Percentiles rank a stretch among this genome's conserved stretches.
Evolutionary conservation across 2,113 vertebrate species (phyloP).

Genomic region (Gymnogyps californianus): DNA sequence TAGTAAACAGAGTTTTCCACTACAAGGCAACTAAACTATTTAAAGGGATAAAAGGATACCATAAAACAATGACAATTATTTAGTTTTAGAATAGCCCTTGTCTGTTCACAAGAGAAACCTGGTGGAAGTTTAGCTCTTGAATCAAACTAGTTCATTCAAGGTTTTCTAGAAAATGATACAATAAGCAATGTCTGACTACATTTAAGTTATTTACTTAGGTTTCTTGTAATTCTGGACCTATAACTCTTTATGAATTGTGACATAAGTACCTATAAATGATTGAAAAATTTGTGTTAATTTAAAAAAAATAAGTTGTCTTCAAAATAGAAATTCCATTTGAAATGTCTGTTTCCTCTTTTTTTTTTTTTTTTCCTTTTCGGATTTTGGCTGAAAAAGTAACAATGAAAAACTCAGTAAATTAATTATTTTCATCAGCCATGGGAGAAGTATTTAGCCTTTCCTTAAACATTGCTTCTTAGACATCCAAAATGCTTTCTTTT

Average conservation of each 20-base stretch:
- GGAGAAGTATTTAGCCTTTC: background rate
- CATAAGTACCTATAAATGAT: background rate
- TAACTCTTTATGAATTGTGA: background rate
- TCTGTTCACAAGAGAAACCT: background rate
- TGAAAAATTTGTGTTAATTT: background rate
- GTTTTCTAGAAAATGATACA: background rate
- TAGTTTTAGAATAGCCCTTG: background rate
- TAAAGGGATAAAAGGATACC: background rate
- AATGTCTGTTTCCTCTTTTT: background rate
- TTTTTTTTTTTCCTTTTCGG: background rate
- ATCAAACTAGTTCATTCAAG: background rate
- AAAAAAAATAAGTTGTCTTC: background rate
- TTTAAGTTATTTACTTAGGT: background rate
- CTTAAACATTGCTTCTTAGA: background rate
- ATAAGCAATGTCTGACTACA: background rate
- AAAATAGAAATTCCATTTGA: background rate
- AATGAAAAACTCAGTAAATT: background rate
- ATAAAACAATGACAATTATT: background rate
- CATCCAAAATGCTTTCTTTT: background rate
- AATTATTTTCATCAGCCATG: background rate
- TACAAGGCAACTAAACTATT: background rate
- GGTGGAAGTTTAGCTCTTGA: background rate
- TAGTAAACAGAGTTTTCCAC: background rate
- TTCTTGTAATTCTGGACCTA: background rate
- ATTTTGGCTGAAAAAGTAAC: background rate